Conservation (phyloP, 2,888 invertebrate species). For the Agonopterix heracliana region DNA sequence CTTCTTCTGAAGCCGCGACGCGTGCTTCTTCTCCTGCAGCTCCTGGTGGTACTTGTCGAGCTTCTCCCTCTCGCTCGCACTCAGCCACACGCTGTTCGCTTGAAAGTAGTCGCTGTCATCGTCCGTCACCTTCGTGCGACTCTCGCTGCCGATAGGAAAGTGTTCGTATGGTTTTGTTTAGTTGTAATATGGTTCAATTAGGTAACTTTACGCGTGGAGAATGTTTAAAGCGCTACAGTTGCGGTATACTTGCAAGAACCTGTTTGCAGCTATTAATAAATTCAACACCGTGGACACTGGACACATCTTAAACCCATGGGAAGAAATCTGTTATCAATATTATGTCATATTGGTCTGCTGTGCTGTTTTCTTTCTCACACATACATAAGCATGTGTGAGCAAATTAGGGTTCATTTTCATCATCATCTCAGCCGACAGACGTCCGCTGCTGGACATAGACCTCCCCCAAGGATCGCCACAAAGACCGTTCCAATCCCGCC, state of each 20-base stretch:
- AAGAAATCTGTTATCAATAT: no score
- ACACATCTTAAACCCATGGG: not conserved
- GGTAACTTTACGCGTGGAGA: no score
- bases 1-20: constrained; percentile 80
- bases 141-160: constrained; percentile 65
- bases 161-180: not conserved
- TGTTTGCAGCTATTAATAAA: constrained; percentile 81
- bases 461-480: no score
- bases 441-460: no score
- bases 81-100: constrained; percentile 88
- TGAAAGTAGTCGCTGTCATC: constrained; percentile 97
- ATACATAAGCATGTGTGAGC: no score
- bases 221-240: no score
- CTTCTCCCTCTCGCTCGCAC: constrained; percentile 80
- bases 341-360: no score
- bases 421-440: no score
- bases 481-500: no score
- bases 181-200: no score
- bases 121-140: constrained; percentile 88
- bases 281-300: not conserved
- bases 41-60: constrained; percentile 81
- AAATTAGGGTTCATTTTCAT: no score
- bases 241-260: constrained; percentile 49
- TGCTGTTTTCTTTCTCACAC: no score
- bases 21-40: constrained; percentile 81